Percentiles rank a stretch among this genome's conserved stretches.
These are phyloP conservation scores for Drosophila sp. DNA, from an alignment of 1,140 invertebrate genomes.

Conservation along the genomic window DNA sequence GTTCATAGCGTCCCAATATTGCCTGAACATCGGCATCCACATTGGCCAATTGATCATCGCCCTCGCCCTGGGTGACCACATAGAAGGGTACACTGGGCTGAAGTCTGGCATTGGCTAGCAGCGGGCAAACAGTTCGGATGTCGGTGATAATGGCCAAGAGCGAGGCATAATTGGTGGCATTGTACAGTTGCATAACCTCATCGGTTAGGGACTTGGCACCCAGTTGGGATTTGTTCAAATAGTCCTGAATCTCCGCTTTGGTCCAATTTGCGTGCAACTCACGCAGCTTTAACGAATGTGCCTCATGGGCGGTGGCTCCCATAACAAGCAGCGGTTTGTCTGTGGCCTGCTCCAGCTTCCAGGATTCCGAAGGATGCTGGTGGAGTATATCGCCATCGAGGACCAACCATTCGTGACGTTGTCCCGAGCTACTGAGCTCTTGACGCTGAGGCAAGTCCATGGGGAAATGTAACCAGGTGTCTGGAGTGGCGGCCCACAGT, in stretches of 20 bases:
- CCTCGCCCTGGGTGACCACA: slow-evolving; percentile 87
- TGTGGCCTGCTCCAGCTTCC: slow-evolving; percentile 79
- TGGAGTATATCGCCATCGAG: slow-evolving; percentile 88
- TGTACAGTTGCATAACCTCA: slow-evolving; percentile 86
- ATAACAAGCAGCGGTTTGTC: slow-evolving; percentile 86
- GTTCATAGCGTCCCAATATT: slow-evolving; percentile 90
- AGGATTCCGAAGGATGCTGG: slow-evolving; percentile 86
- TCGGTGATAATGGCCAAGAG: slow-evolving; percentile 90
- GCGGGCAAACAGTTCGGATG: slow-evolving; percentile 90
- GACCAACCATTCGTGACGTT: slow-evolving; percentile 89
- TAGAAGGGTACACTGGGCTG: slow-evolving; percentile 88
- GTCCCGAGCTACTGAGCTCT: slow-evolving; percentile 83
- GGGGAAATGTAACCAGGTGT: slow-evolving; percentile 87
- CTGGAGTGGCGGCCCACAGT: slow-evolving; percentile 87
- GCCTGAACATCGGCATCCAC: slow-evolving; percentile 89
- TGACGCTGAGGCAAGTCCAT: slow-evolving; percentile 85
- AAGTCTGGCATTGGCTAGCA: slow-evolving; percentile 86
- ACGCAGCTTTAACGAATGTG: slow-evolving; percentile 85
- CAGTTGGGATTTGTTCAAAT: slow-evolving; percentile 87
- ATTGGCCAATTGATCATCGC: slow-evolving; percentile 85
- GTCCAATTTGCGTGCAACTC: slow-evolving; percentile 86
- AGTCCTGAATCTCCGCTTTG: slow-evolving; percentile 85
- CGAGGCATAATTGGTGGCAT: slow-evolving; percentile 86
- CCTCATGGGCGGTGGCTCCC: slow-evolving; percentile 89
- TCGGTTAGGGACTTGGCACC: slow-evolving; percentile 86